phyloP scores from a whole-genome alignment of 2,113 vertebrate species.

The Scartelaos histophorus region DNA sequence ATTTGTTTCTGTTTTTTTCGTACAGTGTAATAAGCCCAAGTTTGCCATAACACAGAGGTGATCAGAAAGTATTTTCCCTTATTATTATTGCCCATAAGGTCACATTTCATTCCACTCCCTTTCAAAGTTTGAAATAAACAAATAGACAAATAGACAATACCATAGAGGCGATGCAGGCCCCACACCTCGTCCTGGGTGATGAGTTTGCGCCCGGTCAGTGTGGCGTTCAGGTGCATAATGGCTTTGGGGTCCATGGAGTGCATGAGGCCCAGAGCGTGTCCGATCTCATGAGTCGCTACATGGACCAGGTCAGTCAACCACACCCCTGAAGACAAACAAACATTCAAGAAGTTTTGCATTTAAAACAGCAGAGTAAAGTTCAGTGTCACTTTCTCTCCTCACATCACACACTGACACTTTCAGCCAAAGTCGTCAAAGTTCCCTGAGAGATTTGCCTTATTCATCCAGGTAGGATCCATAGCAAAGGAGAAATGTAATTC shows the following conservation, averaged over 20 bases:
- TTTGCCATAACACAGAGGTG: too few species aligned
- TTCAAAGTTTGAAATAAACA: too few species aligned
- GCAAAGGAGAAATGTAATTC: too few species aligned
- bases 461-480: too few species aligned
- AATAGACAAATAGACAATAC: slow-evolving; percentile 55
- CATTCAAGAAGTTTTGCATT: slow-evolving; percentile 1
- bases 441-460: too few species aligned
- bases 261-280: slow-evolving; percentile 93
- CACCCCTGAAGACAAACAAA: slow-evolving; percentile 78
- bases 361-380: not conserved
- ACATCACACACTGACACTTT: too few species aligned
- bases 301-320: slow-evolving; percentile 97
- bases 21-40: not conserved
- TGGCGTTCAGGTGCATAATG: slow-evolving; percentile 97
- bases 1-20: not conserved
- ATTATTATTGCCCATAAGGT: too few species aligned
- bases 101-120: too few species aligned
- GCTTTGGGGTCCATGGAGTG: slow-evolving; percentile 88
- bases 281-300: slow-evolving; percentile 93
- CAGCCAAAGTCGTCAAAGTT: too few species aligned
- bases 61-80: too few species aligned
- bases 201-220: slow-evolving; percentile 85
- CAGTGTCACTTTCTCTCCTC: not conserved
- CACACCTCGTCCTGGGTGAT: slow-evolving; percentile 96
- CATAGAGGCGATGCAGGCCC: slow-evolving; percentile 93